These are phyloP conservation scores for Copidosoma floridanum DNA, from an alignment of 1,140 invertebrate species.

Conservation along the genomic window DNA sequence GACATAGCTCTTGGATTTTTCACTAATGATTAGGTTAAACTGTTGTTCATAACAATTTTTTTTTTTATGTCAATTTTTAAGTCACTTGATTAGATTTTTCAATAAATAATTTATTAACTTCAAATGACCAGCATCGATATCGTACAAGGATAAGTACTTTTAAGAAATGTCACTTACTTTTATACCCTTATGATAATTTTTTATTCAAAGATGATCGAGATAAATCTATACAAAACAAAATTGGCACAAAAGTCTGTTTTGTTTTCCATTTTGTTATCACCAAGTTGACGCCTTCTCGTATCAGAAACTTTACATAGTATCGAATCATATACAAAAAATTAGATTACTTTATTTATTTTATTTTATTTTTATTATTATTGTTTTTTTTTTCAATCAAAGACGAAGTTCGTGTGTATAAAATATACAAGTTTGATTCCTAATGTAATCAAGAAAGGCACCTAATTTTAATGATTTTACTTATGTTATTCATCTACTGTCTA, in stretches of 20 bases:
- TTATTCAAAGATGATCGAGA: background rate
- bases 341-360: too few species aligned
- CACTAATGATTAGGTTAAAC: too few species aligned
- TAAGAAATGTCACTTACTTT: too few species aligned
- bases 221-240: background rate
- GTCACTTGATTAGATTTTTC: too few species aligned
- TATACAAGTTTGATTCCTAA: conserved; percentile 33
- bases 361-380: too few species aligned
- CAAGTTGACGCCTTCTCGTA: background rate
- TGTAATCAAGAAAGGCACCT: conserved; percentile 49
- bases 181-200: too few species aligned
- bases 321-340: conserved; percentile 4
- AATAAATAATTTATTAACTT: too few species aligned
- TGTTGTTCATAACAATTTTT: too few species aligned
- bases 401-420: conserved; percentile 21
- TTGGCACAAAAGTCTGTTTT: conserved; percentile 8
- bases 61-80: too few species aligned
- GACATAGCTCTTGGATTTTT: too few species aligned
- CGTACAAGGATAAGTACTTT: too few species aligned
- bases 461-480: conserved; percentile 33
- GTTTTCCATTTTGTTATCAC: background rate
- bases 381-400: conserved; percentile 28
- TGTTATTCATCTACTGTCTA: conserved; percentile 37
- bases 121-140: too few species aligned
- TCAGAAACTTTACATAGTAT: background rate